phyloP scores from a whole-genome alignment of 2,797 vertebrate genomes.

The Cuculus canorus region DNA sequence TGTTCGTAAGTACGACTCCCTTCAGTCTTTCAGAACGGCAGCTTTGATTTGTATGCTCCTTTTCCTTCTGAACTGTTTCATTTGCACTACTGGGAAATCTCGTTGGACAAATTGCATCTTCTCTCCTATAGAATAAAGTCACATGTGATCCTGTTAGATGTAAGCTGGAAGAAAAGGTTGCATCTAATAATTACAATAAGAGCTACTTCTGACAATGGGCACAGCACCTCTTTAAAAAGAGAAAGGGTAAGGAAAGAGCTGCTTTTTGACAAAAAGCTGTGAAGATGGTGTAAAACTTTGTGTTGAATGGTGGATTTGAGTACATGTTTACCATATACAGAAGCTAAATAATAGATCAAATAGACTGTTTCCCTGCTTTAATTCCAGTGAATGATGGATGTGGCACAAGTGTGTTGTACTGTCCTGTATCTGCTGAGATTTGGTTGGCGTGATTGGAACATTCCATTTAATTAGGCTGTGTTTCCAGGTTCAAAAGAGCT shows the following conservation, averaged over 20 bases:
- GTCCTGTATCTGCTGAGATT: constrained; percentile 8
- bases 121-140: background rate
- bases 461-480: background rate
- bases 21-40: background rate
- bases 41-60: background rate
- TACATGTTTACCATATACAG: background rate
- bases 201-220: background rate
- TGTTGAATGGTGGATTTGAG: background rate
- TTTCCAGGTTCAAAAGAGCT: background rate
- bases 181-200: background rate
- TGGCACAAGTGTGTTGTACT: background rate
- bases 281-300: background rate
- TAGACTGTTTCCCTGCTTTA: background rate
- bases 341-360: constrained; percentile 39
- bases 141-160: background rate
- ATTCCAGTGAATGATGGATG: background rate
- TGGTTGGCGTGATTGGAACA: background rate
- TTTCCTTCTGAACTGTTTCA: background rate
- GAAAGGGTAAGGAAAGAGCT: background rate
- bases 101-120: background rate
- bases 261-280: background rate
- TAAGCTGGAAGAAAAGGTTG: background rate
- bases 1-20: background rate
- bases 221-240: background rate
- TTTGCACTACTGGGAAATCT: background rate